phyloP scores from a whole-genome alignment of 2,888 invertebrate species.

The Cenopis cana region DNA sequence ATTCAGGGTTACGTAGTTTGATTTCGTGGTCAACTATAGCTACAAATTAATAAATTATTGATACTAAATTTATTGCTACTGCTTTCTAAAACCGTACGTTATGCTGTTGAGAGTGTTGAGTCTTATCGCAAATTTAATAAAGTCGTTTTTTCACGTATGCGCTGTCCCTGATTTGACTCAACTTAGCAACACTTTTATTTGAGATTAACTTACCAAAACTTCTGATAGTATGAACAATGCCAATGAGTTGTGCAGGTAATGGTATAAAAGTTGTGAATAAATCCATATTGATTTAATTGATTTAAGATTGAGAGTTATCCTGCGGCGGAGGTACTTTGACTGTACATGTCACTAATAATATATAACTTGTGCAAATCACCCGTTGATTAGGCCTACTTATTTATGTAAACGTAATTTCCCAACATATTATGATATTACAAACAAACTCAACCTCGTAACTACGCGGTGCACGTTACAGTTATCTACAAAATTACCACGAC shows the following conservation, averaged over 20 bases:
- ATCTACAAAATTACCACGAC: too few species aligned
- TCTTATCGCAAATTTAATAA: too few species aligned
- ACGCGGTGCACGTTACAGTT: too few species aligned
- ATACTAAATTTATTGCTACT: neutral
- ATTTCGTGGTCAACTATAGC: slow-evolving; percentile 10
- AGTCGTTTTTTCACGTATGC: too few species aligned
- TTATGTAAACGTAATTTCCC: neutral
- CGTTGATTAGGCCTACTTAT: neutral
- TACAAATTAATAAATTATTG: neutral
- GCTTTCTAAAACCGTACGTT: neutral
- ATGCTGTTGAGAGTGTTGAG: too few species aligned
- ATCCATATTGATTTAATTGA: slow-evolving; percentile 7
- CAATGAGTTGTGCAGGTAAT: neutral
- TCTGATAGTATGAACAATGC: neutral
- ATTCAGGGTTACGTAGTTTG: slow-evolving; percentile 1
- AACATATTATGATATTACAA: too few species aligned
- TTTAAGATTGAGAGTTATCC: slow-evolving; percentile 3
- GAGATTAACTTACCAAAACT: neutral
- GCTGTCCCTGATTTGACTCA: neutral
- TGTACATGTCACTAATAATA: neutral
- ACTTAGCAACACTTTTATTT: too few species aligned
- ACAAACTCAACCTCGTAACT: too few species aligned
- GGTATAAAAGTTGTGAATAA: neutral
- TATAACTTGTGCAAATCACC: neutral
- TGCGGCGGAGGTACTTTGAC: slow-evolving; percentile 10